These are phyloP conservation scores for Petrophora chlorosata DNA, from an alignment of 2,888 invertebrate genomes.

Conservation along the genomic window DNA sequence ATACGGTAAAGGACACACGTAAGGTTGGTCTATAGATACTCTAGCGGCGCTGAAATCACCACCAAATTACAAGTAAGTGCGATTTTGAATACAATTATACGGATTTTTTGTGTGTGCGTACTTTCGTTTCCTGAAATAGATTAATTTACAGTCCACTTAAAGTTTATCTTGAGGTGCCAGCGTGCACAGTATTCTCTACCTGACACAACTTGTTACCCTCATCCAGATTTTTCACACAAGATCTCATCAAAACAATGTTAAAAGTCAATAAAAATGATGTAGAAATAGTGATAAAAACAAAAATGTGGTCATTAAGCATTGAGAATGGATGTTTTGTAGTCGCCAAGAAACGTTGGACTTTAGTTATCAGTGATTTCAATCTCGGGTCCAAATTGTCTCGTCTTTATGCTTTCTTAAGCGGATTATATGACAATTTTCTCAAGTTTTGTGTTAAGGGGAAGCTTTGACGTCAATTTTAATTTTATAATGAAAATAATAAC, in stretches of 20 bases:
- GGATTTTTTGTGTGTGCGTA: no score
- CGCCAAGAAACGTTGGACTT: constrained; percentile 38
- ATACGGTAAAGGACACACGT: no score
- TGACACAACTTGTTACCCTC: background rate
- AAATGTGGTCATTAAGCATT: constrained; percentile 29
- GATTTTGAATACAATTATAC: no score
- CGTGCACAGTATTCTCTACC: no score
- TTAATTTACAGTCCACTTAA: no score
- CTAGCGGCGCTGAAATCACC: no score
- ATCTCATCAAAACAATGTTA: constrained; percentile 16
- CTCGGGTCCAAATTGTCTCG: constrained; percentile 55
- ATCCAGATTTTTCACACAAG: constrained; percentile 26
- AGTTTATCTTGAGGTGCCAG: no score
- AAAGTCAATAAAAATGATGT: constrained; percentile 25
- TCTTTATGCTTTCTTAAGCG: constrained; percentile 62
- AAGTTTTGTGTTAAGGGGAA: constrained; percentile 53
- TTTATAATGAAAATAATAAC: no score
- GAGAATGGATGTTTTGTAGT: constrained; percentile 29
- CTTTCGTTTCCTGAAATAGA: no score
- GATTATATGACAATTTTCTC: constrained; percentile 60
- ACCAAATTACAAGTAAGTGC: no score
- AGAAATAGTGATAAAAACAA: constrained; percentile 20
- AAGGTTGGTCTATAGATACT: no score
- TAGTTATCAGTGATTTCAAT: constrained; percentile 54
- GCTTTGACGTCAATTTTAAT: no score